A percentile compares a stretch with the other conserved stretches of the same genome.
Evolutionary conservation across 1,140 invertebrate genomes (phyloP).

Genomic region (Whitmania pigra): DNA sequence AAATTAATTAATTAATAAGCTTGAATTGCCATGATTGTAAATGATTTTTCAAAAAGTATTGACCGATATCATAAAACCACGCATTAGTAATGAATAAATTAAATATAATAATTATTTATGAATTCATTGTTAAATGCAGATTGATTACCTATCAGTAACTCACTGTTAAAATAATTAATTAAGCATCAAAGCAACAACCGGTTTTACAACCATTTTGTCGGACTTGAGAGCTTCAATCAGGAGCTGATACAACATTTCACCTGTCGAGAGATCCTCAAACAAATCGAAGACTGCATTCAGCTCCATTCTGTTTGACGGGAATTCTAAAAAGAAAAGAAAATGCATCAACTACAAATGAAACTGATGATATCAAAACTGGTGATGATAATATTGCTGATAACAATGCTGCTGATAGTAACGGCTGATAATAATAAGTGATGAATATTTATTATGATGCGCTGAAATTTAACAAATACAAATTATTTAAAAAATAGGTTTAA

Average conservation of each 20-base stretch:
- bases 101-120: no score
- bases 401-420: neutral
- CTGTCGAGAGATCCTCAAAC: slow-evolving; percentile 83
- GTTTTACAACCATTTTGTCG: slow-evolving; percentile 61
- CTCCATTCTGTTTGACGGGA: slow-evolving; percentile 90
- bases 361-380: neutral
- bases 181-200: neutral
- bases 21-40: no score
- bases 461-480: no score
- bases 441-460: no score
- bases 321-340: slow-evolving; percentile 53
- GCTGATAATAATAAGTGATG: no score
- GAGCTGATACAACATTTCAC: slow-evolving; percentile 92
- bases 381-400: neutral
- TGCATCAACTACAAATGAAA: neutral
- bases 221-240: slow-evolving; percentile 91
- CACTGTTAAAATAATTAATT: neutral
- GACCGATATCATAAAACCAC: no score
- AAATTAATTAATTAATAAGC: no score
- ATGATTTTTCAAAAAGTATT: no score
- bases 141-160: neutral
- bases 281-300: slow-evolving; percentile 95
- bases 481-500: no score
- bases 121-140: neutral
- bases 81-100: no score